Evolutionary conservation across 1,140 invertebrate species (phyloP).

Genomic region (Coelopa frigida): DNA sequence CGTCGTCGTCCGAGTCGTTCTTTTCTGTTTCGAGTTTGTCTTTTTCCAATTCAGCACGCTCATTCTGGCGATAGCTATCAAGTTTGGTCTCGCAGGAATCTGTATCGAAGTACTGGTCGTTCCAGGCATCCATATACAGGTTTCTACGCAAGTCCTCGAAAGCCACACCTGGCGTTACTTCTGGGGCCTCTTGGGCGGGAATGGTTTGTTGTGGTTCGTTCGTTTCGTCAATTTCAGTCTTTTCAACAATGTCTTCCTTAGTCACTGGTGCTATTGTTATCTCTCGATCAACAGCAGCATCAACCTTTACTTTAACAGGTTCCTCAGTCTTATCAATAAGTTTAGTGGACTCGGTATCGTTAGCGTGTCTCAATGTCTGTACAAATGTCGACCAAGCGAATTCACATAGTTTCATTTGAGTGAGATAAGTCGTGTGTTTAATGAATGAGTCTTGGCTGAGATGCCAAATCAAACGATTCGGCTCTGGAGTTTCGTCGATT

Average conservation of each 20-base stretch:
- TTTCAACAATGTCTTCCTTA: neutral
- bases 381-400: neutral
- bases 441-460: constrained; percentile 30
- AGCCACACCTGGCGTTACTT: constrained; percentile 11
- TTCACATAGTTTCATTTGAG: neutral
- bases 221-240: constrained; percentile 20
- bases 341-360: too few relatives aligned
- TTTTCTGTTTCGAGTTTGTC: constrained; percentile 13
- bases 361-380: neutral
- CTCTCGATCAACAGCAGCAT: neutral
- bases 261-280: neutral
- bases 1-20: constrained; percentile 39
- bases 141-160: constrained; percentile 29
- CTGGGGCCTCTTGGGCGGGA: constrained; percentile 23
- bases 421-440: constrained; percentile 5
- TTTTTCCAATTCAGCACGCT: constrained; percentile 17
- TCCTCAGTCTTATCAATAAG: constrained; percentile 6
- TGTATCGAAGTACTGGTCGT: too few relatives aligned
- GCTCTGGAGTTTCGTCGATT: constrained; percentile 1
- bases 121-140: constrained; percentile 32
- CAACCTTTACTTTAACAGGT: neutral
- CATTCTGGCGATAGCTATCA: constrained; percentile 14
- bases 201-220: constrained; percentile 32
- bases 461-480: constrained; percentile 22
- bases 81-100: too few relatives aligned